Evolutionary conservation across 2,113 vertebrate genomes (phyloP).

Genomic region (Rhodinocichla rosea): DNA sequence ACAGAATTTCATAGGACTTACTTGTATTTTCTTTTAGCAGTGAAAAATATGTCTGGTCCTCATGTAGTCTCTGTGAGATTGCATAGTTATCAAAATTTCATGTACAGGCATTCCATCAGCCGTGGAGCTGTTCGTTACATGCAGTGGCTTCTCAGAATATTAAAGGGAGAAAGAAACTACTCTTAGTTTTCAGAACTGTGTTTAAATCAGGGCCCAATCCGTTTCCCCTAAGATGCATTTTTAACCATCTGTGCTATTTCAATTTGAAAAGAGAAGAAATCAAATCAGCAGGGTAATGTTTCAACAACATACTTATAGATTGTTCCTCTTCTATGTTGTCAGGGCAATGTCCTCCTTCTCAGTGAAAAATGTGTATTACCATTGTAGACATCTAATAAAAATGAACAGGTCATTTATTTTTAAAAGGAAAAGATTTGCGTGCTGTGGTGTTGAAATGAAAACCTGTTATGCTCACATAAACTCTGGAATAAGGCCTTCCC

Average conservation of each 20-base stretch:
- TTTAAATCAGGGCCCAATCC: neutral
- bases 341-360: neutral
- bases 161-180: neutral
- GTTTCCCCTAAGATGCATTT: neutral
- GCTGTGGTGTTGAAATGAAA: neutral
- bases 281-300: neutral
- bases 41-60: neutral
- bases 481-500: neutral
- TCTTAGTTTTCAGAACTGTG: neutral
- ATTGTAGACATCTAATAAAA: neutral
- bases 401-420: constrained; percentile 15
- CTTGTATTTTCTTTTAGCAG: neutral
- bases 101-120: neutral
- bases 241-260: neutral
- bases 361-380: neutral
- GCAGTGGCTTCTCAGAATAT: neutral
- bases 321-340: neutral
- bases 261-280: neutral
- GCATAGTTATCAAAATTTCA: neutral
- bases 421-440: neutral
- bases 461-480: neutral
- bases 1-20: neutral
- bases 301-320: neutral
- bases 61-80: neutral
- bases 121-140: neutral